A percentile compares a stretch with the other conserved stretches of the same genome.
phyloP scores from a whole-genome alignment of 2,797 vertebrate species.

The Heteromormyrus szaboi region DNA sequence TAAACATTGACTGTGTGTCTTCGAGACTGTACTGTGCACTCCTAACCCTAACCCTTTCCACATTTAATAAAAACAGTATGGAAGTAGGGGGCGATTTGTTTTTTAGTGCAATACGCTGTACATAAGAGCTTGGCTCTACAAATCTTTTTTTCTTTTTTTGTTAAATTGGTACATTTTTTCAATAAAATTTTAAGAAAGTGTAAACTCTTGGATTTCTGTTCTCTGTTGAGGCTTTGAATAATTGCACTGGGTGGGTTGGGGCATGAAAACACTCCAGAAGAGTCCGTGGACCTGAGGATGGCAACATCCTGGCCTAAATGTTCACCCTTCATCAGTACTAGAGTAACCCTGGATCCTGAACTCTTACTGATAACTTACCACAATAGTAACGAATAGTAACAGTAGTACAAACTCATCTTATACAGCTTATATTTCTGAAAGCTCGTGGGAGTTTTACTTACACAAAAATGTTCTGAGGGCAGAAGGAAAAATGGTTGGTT shows the following conservation, averaged over 20 bases:
- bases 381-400: not conserved
- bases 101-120: slow-evolving; percentile 80
- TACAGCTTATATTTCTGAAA: not conserved
- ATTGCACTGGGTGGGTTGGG: too few relatives aligned
- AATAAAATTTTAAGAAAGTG: slow-evolving; percentile 70
- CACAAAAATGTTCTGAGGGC: too few relatives aligned
- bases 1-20: slow-evolving; percentile 79
- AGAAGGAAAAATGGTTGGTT: too few relatives aligned
- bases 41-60: slow-evolving; percentile 62
- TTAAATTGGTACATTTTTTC: slow-evolving; percentile 70
- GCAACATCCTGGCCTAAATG: not conserved
- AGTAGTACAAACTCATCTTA: not conserved
- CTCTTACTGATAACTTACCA: not conserved
- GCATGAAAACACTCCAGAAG: not conserved
- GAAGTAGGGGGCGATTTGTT: slow-evolving; percentile 68
- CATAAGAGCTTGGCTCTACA: slow-evolving; percentile 74
- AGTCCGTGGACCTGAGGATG: not conserved
- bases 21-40: slow-evolving; percentile 77
- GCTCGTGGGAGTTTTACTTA: too few relatives aligned
- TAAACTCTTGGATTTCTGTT: slow-evolving; percentile 20
- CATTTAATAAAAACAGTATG: slow-evolving; percentile 61
- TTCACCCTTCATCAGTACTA: not conserved
- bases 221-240: not conserved
- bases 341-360: not conserved
- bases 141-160: slow-evolving; percentile 63